Evolutionary conservation across 2,888 invertebrate genomes (phyloP), one percentile per base, ranked within the genome.

Genomic region (Leptopilina myrica): DNA sequence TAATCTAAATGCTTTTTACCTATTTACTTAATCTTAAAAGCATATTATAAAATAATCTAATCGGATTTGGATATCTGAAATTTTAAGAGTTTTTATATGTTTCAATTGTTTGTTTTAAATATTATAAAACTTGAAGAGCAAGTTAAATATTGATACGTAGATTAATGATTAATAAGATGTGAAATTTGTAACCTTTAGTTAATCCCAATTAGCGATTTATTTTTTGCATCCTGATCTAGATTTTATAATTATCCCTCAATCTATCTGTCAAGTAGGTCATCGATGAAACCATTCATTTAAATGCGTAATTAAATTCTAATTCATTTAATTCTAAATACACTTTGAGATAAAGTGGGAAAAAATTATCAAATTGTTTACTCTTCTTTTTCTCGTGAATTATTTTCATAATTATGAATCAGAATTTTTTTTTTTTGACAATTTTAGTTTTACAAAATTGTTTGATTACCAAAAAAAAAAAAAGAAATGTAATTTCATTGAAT

Each of bases 251-350:
- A 15, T 43, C 9, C 26, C n/a, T 43, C 49, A 8, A 53, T 76
- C 11, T 66, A 67, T 49, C 78, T 46, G 62, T 64, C 46, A 67
- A 33, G 49, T n/a, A 40, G 56, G 62, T 66, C 62, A 56, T 73
- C 75, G 75, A 15, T 43, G 15, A 67, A 15, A 66, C 9, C 67
- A 43, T 49, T 66, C 76, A 15, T 78, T 26, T 20, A 8, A 43
- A 43, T 43, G 43, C 43, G 3, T 49, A 49, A 49, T 49, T 49
- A 49, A 66, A 15, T 26, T n/a, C 33, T 14, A 15, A 53, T 26
- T 26, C n/a, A 56, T 62, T 62, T 20, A 9, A 5, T 62, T 62
- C 9, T 20, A 79, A 33, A 77, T 56, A 76, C 69, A 77, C 43
- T 43, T 40, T 46, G 40, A 69, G 69, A 69, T 62, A 65, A 59